phyloP scores from a whole-genome alignment of 2,888 invertebrate species.

The Watsonalla cultraria region DNA sequence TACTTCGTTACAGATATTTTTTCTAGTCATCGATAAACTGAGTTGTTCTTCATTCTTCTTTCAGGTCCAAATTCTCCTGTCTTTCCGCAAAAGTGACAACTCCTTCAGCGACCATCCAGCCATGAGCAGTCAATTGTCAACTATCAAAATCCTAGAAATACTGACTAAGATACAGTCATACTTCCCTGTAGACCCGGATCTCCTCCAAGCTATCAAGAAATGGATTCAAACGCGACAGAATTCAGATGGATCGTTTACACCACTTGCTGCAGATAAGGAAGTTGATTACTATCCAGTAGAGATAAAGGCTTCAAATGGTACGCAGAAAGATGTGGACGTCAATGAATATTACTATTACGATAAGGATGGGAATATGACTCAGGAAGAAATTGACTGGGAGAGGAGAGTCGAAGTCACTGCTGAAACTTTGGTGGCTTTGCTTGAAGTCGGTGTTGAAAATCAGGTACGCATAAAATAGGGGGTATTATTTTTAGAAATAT shows the following conservation, averaged over 20 bases:
- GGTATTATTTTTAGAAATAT: background rate
- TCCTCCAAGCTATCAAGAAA: slow-evolving; percentile 78
- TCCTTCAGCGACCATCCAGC: slow-evolving; percentile 83
- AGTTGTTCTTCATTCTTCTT: slow-evolving; percentile 15
- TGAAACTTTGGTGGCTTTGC: slow-evolving; percentile 78
- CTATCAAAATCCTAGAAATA: slow-evolving; percentile 79
- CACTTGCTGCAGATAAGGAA: slow-evolving; percentile 78
- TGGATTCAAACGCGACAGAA: slow-evolving; percentile 81
- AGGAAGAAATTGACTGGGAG: slow-evolving; percentile 71
- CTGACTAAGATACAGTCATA: slow-evolving; percentile 80
- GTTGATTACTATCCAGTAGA: slow-evolving; percentile 70
- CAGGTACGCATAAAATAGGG: slow-evolving; percentile 44
- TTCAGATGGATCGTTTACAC: slow-evolving; percentile 79
- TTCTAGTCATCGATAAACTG: background rate
- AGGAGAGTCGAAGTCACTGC: slow-evolving; percentile 80
- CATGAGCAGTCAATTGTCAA: slow-evolving; percentile 79
- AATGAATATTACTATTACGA: slow-evolving; percentile 73
- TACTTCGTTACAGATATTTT: too few relatives aligned
- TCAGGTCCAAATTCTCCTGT: slow-evolving; percentile 80
- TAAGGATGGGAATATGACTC: slow-evolving; percentile 71
- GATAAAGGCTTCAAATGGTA: slow-evolving; percentile 52
- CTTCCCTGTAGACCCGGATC: slow-evolving; percentile 80
- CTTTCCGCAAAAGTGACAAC: slow-evolving; percentile 81
- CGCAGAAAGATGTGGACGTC: slow-evolving; percentile 55
- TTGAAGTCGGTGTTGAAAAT: slow-evolving; percentile 80